Evolutionary conservation across 2,888 invertebrate species (phyloP).

Genomic region (Keiferia lycopersicella): DNA sequence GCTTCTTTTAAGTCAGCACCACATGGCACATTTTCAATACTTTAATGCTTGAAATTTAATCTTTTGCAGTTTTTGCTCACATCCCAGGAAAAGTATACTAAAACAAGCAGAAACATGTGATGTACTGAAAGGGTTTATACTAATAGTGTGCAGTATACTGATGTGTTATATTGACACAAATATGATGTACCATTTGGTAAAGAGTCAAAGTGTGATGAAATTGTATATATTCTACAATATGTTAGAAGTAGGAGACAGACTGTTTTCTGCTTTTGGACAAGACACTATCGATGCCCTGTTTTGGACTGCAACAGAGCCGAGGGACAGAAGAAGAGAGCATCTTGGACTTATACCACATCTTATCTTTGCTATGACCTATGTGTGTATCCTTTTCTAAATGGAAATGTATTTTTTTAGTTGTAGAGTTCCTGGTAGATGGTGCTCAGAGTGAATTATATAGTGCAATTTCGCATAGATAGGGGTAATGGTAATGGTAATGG

Average conservation of each 20-base stretch:
- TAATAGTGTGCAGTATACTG: conserved; percentile 89
- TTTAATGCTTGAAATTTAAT: too few species aligned
- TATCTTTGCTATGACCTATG: conserved; percentile 95
- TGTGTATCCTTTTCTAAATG: conserved; percentile 90
- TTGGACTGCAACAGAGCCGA: conserved; percentile 99
- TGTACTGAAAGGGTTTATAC: conserved; percentile 94
- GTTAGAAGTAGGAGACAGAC: conserved; percentile 97
- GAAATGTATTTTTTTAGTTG: too few species aligned
- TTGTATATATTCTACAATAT: conserved; percentile 99
- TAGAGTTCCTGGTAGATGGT: too few species aligned
- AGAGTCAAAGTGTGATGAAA: conserved; percentile 99
- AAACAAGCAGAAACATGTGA: conserved; percentile 97
- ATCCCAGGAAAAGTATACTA: conserved; percentile 80
- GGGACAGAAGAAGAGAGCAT: conserved; percentile 90
- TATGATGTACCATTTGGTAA: conserved; percentile 98
- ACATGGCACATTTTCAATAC: too few species aligned
- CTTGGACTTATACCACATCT: conserved; percentile 94
- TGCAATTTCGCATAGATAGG: too few species aligned
- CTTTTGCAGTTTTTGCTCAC: conserved; percentile 55
- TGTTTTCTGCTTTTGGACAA: conserved; percentile 98
- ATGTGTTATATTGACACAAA: conserved; percentile 98
- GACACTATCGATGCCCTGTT: conserved; percentile 98
- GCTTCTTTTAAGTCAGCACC: too few species aligned
- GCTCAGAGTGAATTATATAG: too few species aligned
- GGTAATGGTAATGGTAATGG: too few species aligned